Base-by-base conservation (phyloP, 2,113 vertebrate genomes). In the Callorhinus ursinus region DNA sequence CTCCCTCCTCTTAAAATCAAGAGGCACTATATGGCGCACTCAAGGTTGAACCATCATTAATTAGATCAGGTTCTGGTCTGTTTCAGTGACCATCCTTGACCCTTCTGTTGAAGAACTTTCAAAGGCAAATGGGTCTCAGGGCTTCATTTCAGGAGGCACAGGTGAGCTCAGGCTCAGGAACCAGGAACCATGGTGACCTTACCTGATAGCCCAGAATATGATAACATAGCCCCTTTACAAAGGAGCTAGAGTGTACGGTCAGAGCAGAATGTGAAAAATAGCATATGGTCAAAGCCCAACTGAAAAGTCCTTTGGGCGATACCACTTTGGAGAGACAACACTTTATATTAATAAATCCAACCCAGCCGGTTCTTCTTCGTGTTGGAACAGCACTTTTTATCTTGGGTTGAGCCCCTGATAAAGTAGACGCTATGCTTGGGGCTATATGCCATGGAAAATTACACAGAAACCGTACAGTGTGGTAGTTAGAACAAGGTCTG, bases 21-120 rank as follows among this genome's bases (percentile, higher is more conserved):
- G 42, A 59, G 55, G 26, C 24, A 2, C n/a, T 12, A 0, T 1
- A 1, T 53, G 79, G 86, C 16, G 36, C 21, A 0, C 3, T 14
- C n/a, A 63, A 28, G 28, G 9, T 31, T 2, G 26, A 63, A 46
- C 55, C 61, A 1, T 61, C 55, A 8, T 46, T 24, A 26, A 8
- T 46, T 28, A 26, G 33, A 12, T 28, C 39, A 36, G 39, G n/a
- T 49, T 61, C 86, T 51, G 21, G 0, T 39, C 26, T 36, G 13
- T 53, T 33, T n/a, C 71, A 55, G 31, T 14, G 72, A 57, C 49
- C 36, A 11, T 15, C 67, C 31, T 33, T 77, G 76, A 46, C 5
- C 4, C 31, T 33, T 57, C 22, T 4, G 0, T 18, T 46, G n/a
- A 79, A 67, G n/a, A 74, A 21, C 24, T 53, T 53, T 53, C 42